Percentiles rank a stretch among this genome's conserved stretches.
Conservation (phyloP, 2,113 vertebrate genomes). For the Passer domesticus region DNA sequence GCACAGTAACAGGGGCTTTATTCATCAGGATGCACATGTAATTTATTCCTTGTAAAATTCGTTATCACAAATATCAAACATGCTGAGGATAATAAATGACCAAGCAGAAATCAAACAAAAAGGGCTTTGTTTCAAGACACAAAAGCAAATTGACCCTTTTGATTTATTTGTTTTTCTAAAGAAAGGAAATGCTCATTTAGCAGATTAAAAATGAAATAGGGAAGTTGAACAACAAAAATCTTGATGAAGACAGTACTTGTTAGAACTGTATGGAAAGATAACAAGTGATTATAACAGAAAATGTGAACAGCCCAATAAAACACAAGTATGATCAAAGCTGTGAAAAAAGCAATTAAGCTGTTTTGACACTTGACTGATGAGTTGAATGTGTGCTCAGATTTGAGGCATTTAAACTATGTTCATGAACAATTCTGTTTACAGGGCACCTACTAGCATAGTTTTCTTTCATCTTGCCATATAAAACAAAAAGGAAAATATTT, state of each 20-base stretch:
- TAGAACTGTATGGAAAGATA: slow-evolving; percentile 10
- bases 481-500: background rate
- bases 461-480: background rate
- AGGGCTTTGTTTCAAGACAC: slow-evolving; percentile 36
- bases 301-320: slow-evolving; percentile 2
- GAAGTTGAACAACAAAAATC: slow-evolving; percentile 23
- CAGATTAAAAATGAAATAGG: slow-evolving; percentile 43
- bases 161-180: slow-evolving; percentile 51
- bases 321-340: slow-evolving; percentile 27
- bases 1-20: slow-evolving; percentile 30
- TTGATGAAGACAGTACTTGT: slow-evolving; percentile 44
- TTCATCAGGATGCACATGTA: slow-evolving; percentile 5
- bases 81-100: slow-evolving; percentile 18
- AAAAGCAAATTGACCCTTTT: slow-evolving; percentile 43
- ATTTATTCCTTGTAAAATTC: slow-evolving; percentile 60
- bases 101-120: slow-evolving; percentile 45
- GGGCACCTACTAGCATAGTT: background rate
- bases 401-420: slow-evolving; percentile 1
- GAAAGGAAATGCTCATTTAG: slow-evolving; percentile 51
- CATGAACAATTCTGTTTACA: background rate
- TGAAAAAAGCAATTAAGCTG: slow-evolving; percentile 39
- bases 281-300: slow-evolving; percentile 11
- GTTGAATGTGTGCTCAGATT: background rate
- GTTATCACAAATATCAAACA: slow-evolving; percentile 42
- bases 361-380: slow-evolving; percentile 40